A percentile compares a stretch with the other conserved stretches of the same genome.
These are phyloP conservation scores for Cranoglanis bouderius DNA, from an alignment of 2,113 vertebrate genomes.

Conservation along the genomic window DNA sequence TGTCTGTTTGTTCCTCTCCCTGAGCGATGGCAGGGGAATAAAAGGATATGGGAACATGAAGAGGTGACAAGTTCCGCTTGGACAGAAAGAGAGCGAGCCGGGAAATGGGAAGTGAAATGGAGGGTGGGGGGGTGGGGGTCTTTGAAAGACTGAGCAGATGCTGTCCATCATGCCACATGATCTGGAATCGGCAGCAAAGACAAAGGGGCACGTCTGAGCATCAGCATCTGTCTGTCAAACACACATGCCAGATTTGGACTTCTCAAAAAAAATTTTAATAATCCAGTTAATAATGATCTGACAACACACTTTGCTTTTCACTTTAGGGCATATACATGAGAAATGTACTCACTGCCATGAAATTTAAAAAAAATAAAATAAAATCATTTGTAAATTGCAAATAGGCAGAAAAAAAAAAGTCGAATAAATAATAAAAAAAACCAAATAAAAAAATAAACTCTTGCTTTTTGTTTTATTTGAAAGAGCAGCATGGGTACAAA, in stretches of 20 bases:
- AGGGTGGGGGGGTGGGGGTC: neutral
- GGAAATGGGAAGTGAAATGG: slow-evolving; percentile 27
- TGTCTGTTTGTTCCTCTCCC: slow-evolving; percentile 53
- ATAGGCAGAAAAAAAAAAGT: neutral
- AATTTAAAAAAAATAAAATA: neutral
- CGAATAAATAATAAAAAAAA: neutral
- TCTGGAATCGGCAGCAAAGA: slow-evolving; percentile 41
- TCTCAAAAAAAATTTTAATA: neutral
- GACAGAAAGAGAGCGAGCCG: slow-evolving; percentile 39
- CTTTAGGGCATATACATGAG: neutral
- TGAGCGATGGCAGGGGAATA: slow-evolving; percentile 42
- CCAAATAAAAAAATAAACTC: neutral
- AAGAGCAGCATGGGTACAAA: neutral
- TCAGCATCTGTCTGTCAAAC: slow-evolving; percentile 38
- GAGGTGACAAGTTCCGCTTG: slow-evolving; percentile 50
- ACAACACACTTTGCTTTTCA: neutral
- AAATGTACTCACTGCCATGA: neutral
- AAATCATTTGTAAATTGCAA: neutral
- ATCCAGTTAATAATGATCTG: neutral
- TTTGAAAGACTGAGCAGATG: slow-evolving; percentile 49
- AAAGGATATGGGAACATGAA: slow-evolving; percentile 44
- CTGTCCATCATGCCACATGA: slow-evolving; percentile 43
- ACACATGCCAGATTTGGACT: neutral
- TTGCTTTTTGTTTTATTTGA: neutral
- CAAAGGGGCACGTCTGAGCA: slow-evolving; percentile 49